Conservation (phyloP, 1,140 invertebrate genomes). For the Dolichoris vasculosae region DNA sequence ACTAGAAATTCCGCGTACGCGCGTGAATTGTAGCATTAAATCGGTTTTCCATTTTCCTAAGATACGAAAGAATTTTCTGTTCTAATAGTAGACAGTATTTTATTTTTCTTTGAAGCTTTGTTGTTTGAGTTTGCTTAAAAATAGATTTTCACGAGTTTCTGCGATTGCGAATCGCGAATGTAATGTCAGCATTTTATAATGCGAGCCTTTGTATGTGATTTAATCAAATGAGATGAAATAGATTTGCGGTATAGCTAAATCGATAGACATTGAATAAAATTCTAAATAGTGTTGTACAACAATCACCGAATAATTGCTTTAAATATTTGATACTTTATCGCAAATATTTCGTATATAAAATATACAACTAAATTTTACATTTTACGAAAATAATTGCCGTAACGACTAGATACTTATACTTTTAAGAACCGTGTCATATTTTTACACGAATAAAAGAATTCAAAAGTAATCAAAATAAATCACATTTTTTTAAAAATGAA, state of each 20-base stretch:
- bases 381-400: too few relatives aligned
- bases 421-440: too few relatives aligned
- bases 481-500: neutral
- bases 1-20: neutral
- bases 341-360: too few relatives aligned
- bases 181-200: neutral
- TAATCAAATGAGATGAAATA: neutral
- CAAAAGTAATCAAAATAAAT: neutral
- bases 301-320: too few relatives aligned
- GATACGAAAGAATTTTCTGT: slow-evolving; percentile 2
- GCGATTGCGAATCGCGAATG: neutral
- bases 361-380: too few relatives aligned
- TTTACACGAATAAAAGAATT: neutral
- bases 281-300: neutral
- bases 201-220: neutral
- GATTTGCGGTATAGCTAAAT: neutral
- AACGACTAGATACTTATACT: too few relatives aligned
- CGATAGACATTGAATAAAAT: neutral
- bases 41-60: slow-evolving; percentile 48
- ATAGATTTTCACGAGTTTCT: neutral
- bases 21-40: slow-evolving; percentile 37
- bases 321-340: too few relatives aligned
- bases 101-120: neutral
- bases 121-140: neutral
- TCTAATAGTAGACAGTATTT: neutral